A percentile compares a stretch with the other conserved stretches of the same genome.
Evolutionary conservation across 2,888 invertebrate genomes (phyloP).

Genomic region (Argyresthia goedartella): DNA sequence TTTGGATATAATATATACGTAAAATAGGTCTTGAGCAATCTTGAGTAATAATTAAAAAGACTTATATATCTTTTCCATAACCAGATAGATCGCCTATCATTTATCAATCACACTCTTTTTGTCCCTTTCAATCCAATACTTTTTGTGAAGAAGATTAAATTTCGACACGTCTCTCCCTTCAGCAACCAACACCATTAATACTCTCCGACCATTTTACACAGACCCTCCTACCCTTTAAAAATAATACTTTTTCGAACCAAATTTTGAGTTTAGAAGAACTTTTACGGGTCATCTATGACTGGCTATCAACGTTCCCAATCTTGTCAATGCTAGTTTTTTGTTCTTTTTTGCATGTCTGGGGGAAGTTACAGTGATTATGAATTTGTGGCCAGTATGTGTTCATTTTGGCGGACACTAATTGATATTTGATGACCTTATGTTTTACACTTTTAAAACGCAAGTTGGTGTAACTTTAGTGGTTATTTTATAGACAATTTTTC

Average conservation of each 20-base stretch:
- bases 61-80: too few relatives aligned
- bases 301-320: constrained; percentile 15
- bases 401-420: too few relatives aligned
- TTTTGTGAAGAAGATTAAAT: constrained; percentile 66
- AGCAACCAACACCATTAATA: constrained; percentile 59
- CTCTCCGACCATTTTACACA: constrained; percentile 27
- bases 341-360: constrained; percentile 52
- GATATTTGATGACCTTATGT: too few relatives aligned
- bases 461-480: too few relatives aligned
- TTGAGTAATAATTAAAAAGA: too few relatives aligned
- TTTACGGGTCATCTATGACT: too few relatives aligned
- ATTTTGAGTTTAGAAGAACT: too few relatives aligned
- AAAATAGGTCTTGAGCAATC: too few relatives aligned
- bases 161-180: constrained; percentile 46
- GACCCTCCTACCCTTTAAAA: constrained; percentile 20
- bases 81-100: constrained; percentile 27
- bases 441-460: too few relatives aligned
- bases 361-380: constrained; percentile 59
- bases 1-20: too few relatives aligned
- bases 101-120: constrained; percentile 59
- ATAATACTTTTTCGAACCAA: not conserved
- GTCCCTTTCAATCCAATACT: constrained; percentile 59
- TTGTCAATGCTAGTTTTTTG: constrained; percentile 42
- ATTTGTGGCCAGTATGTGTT: constrained; percentile 22
- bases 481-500: too few relatives aligned